A percentile compares a stretch with the other conserved stretches of the same genome.
phyloP scores from a whole-genome alignment of 2,888 invertebrate genomes.

The Mechanitis messenoides region DNA sequence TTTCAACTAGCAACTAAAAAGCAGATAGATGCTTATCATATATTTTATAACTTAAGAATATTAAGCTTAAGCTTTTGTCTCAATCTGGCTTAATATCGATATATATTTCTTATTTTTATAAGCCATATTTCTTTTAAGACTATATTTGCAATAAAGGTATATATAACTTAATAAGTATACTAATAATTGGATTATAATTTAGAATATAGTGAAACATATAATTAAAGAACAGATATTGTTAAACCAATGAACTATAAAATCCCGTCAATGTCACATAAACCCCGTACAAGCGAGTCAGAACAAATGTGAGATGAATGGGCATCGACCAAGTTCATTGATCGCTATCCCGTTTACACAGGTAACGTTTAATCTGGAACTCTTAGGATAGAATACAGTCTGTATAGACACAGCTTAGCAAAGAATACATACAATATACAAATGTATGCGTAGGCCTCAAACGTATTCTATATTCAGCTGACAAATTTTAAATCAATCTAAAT shows the following conservation, averaged over 20 bases:
- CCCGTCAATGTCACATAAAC: background rate
- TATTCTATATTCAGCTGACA: no score
- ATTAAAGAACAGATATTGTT: background rate
- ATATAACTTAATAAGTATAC: background rate
- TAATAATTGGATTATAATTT: background rate
- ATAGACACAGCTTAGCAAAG: conserved; percentile 3
- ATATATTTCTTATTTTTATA: no score
- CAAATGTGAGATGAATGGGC: conserved; percentile 52
- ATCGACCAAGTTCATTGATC: conserved; percentile 53
- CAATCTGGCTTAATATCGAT: no score
- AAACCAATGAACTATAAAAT: background rate
- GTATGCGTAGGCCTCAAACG: no score
- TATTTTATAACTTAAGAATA: no score
- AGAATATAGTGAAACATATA: no score
- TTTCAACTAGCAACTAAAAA: no score
- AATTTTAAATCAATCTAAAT: no score
- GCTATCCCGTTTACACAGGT: conserved; percentile 27
- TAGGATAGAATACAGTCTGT: background rate
- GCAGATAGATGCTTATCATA: no score
- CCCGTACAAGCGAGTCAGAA: conserved; percentile 36
- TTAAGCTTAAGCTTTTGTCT: no score
- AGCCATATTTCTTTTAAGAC: no score
- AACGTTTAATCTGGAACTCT: conserved; percentile 17
- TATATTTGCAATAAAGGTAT: no score
- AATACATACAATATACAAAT: background rate